These are phyloP conservation scores for Nycticorax nycticorax DNA, from an alignment of 2,113 vertebrate genomes.

Conservation along the genomic window DNA sequence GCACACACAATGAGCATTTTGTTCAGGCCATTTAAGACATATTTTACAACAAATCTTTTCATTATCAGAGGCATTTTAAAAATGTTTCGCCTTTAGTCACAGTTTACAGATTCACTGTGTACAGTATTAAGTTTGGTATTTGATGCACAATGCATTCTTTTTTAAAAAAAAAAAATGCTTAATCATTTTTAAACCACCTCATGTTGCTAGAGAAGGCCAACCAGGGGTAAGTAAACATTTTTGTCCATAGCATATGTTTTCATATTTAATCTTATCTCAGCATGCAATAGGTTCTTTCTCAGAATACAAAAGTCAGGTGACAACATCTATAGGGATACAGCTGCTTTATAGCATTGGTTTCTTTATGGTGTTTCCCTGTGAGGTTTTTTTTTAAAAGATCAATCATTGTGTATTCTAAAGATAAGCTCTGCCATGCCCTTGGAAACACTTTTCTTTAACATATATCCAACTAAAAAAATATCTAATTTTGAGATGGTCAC, in stretches of 20 bases:
- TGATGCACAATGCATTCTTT: background rate
- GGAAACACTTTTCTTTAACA: background rate
- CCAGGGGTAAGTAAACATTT: background rate
- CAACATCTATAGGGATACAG: background rate
- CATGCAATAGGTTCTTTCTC: background rate
- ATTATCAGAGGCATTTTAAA: slow-evolving; percentile 46
- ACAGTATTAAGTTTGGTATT: background rate
- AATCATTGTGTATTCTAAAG: background rate
- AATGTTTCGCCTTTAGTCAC: slow-evolving; percentile 27
- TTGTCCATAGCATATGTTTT: background rate
- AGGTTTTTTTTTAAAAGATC: background rate
- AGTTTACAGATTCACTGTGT: background rate
- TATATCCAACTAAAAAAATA: background rate
- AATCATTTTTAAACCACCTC: background rate
- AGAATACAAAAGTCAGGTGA: background rate
- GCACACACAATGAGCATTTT: background rate
- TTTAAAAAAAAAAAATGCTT: background rate
- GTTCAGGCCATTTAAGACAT: background rate
- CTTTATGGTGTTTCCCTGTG: background rate
- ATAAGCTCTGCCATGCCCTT: background rate
- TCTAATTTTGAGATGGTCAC: background rate
- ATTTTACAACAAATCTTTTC: slow-evolving; percentile 27
- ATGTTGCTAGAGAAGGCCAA: background rate
- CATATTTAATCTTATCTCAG: background rate
- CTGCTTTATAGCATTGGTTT: background rate